Percentiles rank a stretch among this genome's conserved stretches.
Conservation (phyloP, 2,888 invertebrate species). For the Campaea margaritaria region DNA sequence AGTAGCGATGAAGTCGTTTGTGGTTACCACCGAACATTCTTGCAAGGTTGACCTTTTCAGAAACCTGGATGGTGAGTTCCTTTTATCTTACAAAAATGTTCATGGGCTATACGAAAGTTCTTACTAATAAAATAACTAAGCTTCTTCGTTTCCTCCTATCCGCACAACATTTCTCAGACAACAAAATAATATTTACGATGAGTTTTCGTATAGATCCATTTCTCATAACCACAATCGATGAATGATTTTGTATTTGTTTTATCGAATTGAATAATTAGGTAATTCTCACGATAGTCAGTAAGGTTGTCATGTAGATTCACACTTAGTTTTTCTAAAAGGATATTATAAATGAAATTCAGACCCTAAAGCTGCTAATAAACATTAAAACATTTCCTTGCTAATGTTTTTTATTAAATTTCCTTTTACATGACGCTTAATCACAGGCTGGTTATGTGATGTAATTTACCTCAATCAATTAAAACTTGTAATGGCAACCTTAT, state of each 20-base stretch:
- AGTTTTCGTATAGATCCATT: slow-evolving; percentile 65
- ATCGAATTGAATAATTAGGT: slow-evolving; percentile 19
- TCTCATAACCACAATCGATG: slow-evolving; percentile 63
- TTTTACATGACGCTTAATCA: slow-evolving; percentile 5
- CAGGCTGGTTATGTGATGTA: slow-evolving; percentile 8
- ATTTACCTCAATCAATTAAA: slow-evolving; percentile 27
- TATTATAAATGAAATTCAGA: slow-evolving; percentile 1
- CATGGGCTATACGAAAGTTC: slow-evolving; percentile 69
- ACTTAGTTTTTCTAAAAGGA: slow-evolving; percentile 28
- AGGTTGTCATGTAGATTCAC: slow-evolving; percentile 67
- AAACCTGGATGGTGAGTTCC: slow-evolving; percentile 81
- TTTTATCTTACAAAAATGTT: slow-evolving; percentile 75
- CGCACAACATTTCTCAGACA: slow-evolving; percentile 21
- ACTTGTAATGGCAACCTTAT: slow-evolving; percentile 76
- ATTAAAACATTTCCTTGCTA: slow-evolving; percentile 12
- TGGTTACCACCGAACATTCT: slow-evolving; percentile 69
- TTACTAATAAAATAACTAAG: slow-evolving; percentile 32
- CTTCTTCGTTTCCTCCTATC: slow-evolving; percentile 13
- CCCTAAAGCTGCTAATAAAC: neutral
- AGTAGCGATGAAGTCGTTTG: slow-evolving; percentile 51
- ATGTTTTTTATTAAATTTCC: slow-evolving; percentile 19
- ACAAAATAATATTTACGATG: slow-evolving; percentile 40
- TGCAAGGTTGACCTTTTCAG: slow-evolving; percentile 80
- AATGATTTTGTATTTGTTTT: slow-evolving; percentile 4
- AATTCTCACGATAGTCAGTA: slow-evolving; percentile 50